Evolutionary conservation across 1,140 invertebrate genomes (phyloP).

Genomic region (Cydia strobilella): DNA sequence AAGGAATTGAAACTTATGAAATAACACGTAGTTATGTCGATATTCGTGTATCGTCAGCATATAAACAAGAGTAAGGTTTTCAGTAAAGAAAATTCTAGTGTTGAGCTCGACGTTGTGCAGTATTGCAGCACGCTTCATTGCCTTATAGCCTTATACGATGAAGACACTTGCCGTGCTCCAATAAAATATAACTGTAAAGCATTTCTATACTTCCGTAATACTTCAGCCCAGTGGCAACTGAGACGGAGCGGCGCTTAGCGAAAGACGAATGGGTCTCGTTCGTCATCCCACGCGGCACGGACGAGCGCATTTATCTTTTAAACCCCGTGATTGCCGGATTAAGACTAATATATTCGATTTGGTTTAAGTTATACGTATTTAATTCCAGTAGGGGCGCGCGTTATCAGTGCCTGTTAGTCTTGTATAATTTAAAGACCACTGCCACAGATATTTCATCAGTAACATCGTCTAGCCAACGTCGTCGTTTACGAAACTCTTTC

Average conservation of each 20-base stretch:
- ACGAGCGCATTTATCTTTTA: not conserved
- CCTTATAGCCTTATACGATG: not conserved
- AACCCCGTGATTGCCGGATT: constrained; percentile 9
- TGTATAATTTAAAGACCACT: too few relatives aligned
- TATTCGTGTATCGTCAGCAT: too few relatives aligned
- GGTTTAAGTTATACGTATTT: not conserved
- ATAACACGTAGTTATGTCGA: not conserved
- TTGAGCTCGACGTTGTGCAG: not conserved
- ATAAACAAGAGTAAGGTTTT: not conserved
- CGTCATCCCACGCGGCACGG: not conserved
- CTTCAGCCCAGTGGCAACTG: not conserved
- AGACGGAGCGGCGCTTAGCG: constrained; percentile 10
- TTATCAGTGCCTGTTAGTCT: too few relatives aligned
- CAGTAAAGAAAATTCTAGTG: not conserved
- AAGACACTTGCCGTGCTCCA: not conserved
- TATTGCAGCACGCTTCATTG: constrained; percentile 1
- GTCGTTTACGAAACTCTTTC: not conserved
- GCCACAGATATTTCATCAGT: not conserved
- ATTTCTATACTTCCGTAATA: not conserved
- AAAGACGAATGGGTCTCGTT: not conserved
- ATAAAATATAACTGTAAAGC: not conserved
- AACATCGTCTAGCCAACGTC: not conserved
- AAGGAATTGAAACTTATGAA: not conserved
- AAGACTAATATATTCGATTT: not conserved
- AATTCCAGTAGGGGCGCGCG: not conserved